These are phyloP conservation scores for Meganola albula DNA, from an alignment of 2,888 invertebrate species.

Conservation along the genomic window DNA sequence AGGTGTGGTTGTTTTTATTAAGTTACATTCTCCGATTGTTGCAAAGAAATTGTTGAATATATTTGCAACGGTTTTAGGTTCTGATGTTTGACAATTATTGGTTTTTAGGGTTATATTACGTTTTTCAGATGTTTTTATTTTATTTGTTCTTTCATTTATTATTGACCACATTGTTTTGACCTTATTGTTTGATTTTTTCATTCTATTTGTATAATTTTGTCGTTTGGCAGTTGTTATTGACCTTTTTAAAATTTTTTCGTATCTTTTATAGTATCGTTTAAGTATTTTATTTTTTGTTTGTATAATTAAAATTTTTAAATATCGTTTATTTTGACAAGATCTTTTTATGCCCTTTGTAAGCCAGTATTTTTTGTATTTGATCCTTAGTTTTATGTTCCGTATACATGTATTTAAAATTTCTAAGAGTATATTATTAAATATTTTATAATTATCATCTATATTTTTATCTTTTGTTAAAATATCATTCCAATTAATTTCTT, in stretches of 20 bases:
- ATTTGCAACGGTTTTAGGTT: neutral
- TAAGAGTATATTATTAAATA: neutral
- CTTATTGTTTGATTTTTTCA: slow-evolving; percentile 1
- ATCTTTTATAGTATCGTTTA: neutral
- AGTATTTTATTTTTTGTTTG: slow-evolving; percentile 1
- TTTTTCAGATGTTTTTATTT: neutral
- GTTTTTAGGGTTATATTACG: slow-evolving; percentile 1
- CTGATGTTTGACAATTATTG: neutral
- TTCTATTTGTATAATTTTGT: neutral
- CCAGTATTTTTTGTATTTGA: slow-evolving; percentile 2
- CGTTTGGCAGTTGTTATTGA: neutral
- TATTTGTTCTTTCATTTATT: slow-evolving; percentile 1
- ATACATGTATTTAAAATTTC: slow-evolving; percentile 1
- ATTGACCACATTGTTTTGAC: neutral
- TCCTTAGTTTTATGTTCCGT: neutral
- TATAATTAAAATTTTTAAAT: neutral
- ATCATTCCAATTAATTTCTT: slow-evolving; percentile 2
- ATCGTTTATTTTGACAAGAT: slow-evolving; percentile 1
- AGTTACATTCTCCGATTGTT: neutral
- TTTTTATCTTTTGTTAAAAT: neutral
- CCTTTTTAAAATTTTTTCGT: slow-evolving; percentile 2
- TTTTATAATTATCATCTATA: slow-evolving; percentile 2
- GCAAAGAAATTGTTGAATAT: slow-evolving; percentile 3
- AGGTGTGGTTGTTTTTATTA: neutral
- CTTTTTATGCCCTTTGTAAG: neutral